These are phyloP conservation scores for Holacanthella duospinosa DNA, from an alignment of 2,888 invertebrate genomes.

Conservation along the genomic window DNA sequence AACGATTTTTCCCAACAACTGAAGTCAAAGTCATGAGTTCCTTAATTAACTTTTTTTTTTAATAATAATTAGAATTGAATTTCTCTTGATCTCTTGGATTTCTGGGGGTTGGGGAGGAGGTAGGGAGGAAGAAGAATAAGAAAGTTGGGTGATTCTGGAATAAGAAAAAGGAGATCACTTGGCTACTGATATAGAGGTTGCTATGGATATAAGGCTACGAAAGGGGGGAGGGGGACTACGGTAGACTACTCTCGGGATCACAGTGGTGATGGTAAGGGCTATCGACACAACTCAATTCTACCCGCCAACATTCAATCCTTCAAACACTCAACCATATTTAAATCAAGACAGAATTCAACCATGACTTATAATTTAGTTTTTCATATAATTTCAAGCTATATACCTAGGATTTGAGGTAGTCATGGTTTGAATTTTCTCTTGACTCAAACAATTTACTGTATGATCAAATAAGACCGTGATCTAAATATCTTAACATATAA, in stretches of 20 bases:
- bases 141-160: not conserved
- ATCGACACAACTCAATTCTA: too few species aligned
- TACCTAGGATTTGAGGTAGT: too few species aligned
- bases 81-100: not conserved
- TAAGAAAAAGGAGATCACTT: constrained; percentile 4
- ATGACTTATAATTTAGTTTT: too few species aligned
- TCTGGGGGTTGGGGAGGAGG: not conserved
- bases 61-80: not conserved
- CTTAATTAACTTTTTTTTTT: not conserved
- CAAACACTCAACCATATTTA: too few species aligned
- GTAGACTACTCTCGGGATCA: not conserved
- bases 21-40: not conserved
- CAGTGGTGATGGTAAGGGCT: constrained; percentile 1
- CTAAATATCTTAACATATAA: too few species aligned
- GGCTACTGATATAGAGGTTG: constrained; percentile 3
- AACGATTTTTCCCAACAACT: constrained; percentile 4
- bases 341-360: too few species aligned
- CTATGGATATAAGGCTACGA: not conserved
- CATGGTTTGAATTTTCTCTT: too few species aligned
- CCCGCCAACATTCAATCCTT: too few species aligned
- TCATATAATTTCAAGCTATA: too few species aligned
- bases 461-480: too few species aligned
- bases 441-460: too few species aligned
- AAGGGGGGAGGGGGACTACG: not conserved
- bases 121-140: not conserved